Conservation (phyloP, 2,113 vertebrate species). For the Tylochromis polylepis region DNA sequence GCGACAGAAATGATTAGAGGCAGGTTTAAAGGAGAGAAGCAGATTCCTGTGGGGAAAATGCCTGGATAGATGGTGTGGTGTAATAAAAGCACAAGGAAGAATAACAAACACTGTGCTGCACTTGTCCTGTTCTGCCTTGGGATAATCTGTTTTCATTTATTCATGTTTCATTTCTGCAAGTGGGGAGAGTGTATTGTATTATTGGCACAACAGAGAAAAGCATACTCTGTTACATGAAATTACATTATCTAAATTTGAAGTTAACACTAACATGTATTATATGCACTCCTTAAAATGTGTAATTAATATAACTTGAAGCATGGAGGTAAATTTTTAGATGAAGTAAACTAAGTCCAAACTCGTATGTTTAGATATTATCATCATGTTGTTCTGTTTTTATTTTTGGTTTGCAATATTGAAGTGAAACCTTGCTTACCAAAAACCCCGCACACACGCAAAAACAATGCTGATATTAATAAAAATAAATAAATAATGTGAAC, state of each 20-base stretch:
- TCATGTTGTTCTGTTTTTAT: background rate
- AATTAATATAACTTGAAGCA: background rate
- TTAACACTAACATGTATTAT: background rate
- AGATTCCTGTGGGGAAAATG: constrained; percentile 6
- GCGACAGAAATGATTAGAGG: constrained; percentile 40
- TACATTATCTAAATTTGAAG: background rate
- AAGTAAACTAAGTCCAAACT: background rate
- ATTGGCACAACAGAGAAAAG: background rate
- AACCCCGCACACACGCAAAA: background rate
- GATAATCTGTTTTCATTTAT: background rate
- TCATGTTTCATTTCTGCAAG: background rate
- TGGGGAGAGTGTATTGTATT: background rate
- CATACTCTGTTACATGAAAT: background rate
- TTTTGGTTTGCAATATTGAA: background rate
- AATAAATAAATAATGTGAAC: background rate
- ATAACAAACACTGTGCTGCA: background rate
- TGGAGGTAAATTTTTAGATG: background rate
- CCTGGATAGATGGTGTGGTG: background rate
- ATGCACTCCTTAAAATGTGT: background rate
- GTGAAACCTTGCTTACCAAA: background rate
- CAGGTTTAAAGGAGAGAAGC: constrained; percentile 11
- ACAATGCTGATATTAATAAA: background rate
- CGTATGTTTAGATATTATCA: background rate
- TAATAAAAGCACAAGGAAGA: background rate
- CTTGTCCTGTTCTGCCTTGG: background rate